Evolutionary conservation across 2,113 vertebrate species (phyloP), one percentile per base, ranked within the genome.

Genomic region (Toxotes jaculatrix): DNA sequence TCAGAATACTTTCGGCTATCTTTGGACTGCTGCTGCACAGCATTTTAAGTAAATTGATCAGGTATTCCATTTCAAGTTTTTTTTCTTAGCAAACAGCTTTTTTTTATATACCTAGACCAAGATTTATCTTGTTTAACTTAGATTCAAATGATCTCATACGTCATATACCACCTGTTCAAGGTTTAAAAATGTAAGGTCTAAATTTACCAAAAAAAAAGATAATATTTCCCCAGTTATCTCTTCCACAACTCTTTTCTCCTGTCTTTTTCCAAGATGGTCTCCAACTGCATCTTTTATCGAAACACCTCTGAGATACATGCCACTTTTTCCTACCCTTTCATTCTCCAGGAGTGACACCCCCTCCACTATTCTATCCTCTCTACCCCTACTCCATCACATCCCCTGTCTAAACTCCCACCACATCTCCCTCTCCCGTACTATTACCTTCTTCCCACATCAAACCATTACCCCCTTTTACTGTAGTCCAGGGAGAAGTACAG

Each of bases 391-490:
- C 34, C 23, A 47, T 57, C 31, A 43, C 45, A 66, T 60, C 60
- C 17, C 60, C 36, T 31, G 2, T 72, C 60, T 68, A 32, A 66
- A 36, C 56, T 47, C 42, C 42, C 42, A 43, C 10, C 42, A 43
- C 42, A 43, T 21, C 36, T 55, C 31, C 14, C 40, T 56, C 55
- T 70, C 21, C 7, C 23, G 68, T 31, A 64, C 43, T 17, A 49
- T 31, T 38, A 42, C 47, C 34, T 59, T 60, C 57, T 36, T n/a
- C 74, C 38, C 68, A 62, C 67, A 31, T 7, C 2, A 63, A 53
- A 16, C 68, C 49, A 65, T 55, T 57, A 73, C 61, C 32, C 65
- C 40, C 21, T 65, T 17, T 64, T 19, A 13, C 43, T 79, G 9
- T 11, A 32, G 40, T 68, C 14, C 13, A 31, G 40, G 13, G 47